Conservation (phyloP, 2,888 invertebrate species). For the Campoplex capitator region DNA sequence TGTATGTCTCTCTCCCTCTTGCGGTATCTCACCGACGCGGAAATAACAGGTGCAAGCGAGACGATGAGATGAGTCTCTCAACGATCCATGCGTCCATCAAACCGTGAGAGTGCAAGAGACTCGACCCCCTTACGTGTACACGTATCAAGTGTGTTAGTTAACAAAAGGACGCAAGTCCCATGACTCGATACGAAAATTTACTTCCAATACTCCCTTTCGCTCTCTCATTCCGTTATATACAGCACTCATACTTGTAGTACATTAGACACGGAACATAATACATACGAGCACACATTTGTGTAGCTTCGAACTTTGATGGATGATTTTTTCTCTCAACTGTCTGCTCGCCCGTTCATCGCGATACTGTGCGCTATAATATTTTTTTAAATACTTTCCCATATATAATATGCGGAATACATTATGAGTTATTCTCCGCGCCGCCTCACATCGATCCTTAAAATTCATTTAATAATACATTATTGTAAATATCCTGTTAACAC, state of each 20-base stretch:
- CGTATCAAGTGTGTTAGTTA: neutral
- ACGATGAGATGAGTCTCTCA: constrained; percentile 55
- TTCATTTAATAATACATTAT: constrained; percentile 58
- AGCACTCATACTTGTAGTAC: constrained; percentile 52
- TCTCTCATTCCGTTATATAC: neutral
- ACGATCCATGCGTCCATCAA: constrained; percentile 75
- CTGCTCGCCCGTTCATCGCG: constrained; percentile 64
- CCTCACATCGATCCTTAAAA: constrained; percentile 37
- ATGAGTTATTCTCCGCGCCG: constrained; percentile 23
- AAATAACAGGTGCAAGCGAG: constrained; percentile 55
- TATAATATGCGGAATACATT: constrained; percentile 51
- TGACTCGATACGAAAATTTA: neutral
- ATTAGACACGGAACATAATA: constrained; percentile 69
- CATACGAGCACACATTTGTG: neutral
- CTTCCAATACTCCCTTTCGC: constrained; percentile 64
- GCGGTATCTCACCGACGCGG: constrained; percentile 68
- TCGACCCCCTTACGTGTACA: constrained; percentile 16
- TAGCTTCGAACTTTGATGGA: constrained; percentile 82
- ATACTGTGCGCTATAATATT: constrained; percentile 52
- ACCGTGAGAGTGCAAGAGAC: constrained; percentile 64
- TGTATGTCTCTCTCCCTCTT: constrained; percentile 51
- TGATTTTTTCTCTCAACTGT: constrained; percentile 80
- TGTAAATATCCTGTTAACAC: constrained; percentile 59
- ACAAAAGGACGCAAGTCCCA: constrained; percentile 29
- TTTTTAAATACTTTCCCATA: constrained; percentile 8